Conservation (phyloP, 2,888 invertebrate genomes). For the Brachycybe producta region DNA sequence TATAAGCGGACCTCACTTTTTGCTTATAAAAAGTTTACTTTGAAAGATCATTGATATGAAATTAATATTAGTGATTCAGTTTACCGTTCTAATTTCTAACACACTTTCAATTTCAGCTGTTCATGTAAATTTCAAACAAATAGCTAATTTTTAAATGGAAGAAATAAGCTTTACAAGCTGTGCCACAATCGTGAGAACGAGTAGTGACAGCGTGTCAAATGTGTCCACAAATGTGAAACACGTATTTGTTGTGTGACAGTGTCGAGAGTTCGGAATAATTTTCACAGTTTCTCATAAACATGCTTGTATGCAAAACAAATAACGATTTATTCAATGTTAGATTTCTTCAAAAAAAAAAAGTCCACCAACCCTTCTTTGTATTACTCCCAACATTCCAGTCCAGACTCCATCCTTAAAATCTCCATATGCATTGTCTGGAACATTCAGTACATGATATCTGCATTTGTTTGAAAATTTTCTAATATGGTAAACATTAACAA, state of each 20-base stretch:
- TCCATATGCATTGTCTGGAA: neutral
- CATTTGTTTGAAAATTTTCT: neutral
- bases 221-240: neutral
- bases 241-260: neutral
- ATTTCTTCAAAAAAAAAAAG: neutral
- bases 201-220: neutral
- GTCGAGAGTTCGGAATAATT: neutral
- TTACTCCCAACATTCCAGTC: constrained; percentile 10
- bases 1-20: too few species aligned
- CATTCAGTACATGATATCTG: neutral
- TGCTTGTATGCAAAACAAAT: too few species aligned
- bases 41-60: too few species aligned
- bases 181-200: too few species aligned
- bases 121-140: too few species aligned
- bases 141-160: too few species aligned
- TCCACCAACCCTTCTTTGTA: constrained; percentile 12
- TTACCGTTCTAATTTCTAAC: too few species aligned
- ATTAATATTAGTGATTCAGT: too few species aligned
- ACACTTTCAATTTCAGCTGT: too few species aligned
- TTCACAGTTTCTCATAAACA: neutral
- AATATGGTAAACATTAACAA: neutral
- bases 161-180: too few species aligned
- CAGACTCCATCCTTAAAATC: constrained; percentile 8
- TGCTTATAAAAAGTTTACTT: too few species aligned
- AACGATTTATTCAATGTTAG: too few species aligned